These are phyloP conservation scores for Drosophila nasuta DNA, from an alignment of 1,140 invertebrate species.

Conservation along the genomic window DNA sequence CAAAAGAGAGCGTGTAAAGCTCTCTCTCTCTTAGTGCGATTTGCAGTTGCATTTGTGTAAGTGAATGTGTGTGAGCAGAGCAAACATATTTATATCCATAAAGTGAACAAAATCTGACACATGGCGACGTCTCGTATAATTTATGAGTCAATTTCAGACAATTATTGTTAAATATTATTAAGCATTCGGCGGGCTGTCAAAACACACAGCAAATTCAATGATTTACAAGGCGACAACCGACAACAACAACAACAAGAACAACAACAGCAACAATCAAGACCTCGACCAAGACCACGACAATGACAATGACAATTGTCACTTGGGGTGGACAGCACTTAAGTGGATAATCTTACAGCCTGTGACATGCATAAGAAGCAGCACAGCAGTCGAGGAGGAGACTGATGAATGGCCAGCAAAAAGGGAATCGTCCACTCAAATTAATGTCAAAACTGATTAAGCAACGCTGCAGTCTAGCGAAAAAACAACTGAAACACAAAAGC, in stretches of 20 bases:
- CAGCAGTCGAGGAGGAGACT: conserved; percentile 9
- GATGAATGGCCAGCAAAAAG: conserved; percentile 55
- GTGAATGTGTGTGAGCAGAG: neutral
- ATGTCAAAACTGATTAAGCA: conserved; percentile 81
- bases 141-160: conserved; percentile 84
- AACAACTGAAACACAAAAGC: neutral
- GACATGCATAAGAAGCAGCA: conserved; percentile 56
- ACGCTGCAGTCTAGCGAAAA: conserved; percentile 21
- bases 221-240: conserved; percentile 63
- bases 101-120: conserved; percentile 66
- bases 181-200: conserved; percentile 81
- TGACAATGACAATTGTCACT: conserved; percentile 74
- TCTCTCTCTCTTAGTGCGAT: conserved; percentile 20
- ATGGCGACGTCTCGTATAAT: conserved; percentile 71
- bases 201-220: conserved; percentile 71
- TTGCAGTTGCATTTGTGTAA: conserved; percentile 43
- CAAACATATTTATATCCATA: conserved; percentile 52
- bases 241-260: conserved; percentile 5
- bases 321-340: conserved; percentile 72
- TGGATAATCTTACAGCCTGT: conserved; percentile 73
- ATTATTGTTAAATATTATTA: conserved; percentile 84
- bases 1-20: conserved; percentile 25
- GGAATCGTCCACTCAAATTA: conserved; percentile 69
- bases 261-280: conserved; percentile 5
- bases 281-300: conserved; percentile 33